phyloP scores from a whole-genome alignment of 2,797 vertebrate genomes.

The Hippoglossus hippoglossus region DNA sequence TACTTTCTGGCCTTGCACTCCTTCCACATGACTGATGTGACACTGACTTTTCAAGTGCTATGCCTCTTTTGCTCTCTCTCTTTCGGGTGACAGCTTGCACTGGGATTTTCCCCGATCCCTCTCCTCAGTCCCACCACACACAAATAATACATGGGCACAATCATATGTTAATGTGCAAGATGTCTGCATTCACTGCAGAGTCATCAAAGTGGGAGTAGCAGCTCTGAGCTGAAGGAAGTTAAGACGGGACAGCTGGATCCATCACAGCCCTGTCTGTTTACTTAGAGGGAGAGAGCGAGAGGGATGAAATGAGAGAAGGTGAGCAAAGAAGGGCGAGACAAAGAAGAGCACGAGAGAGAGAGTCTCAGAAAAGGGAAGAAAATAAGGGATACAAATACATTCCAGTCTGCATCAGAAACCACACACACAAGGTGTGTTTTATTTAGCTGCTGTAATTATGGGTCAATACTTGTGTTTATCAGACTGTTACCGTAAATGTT shows the following conservation, averaged over 20 bases:
- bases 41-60: slow-evolving; percentile 63
- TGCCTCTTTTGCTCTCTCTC: slow-evolving; percentile 53
- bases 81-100: slow-evolving; percentile 69
- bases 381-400: slow-evolving; percentile 62
- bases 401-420: slow-evolving; percentile 54
- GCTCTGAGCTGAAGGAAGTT: slow-evolving; percentile 70
- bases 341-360: slow-evolving; percentile 14
- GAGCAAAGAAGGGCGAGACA: slow-evolving; percentile 55
- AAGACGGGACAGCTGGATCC: slow-evolving; percentile 75
- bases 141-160: slow-evolving; percentile 81
- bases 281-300: slow-evolving; percentile 42
- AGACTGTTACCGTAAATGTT: not conserved
- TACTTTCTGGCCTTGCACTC: slow-evolving; percentile 56
- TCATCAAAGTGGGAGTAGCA: slow-evolving; percentile 74
- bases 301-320: slow-evolving; percentile 53
- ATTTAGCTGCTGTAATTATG: slow-evolving; percentile 67
- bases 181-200: slow-evolving; percentile 77
- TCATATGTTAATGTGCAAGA: slow-evolving; percentile 83
- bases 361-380: slow-evolving; percentile 30
- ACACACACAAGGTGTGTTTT: slow-evolving; percentile 52
- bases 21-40: slow-evolving; percentile 75
- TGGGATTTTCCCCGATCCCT: slow-evolving; percentile 67
- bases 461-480: slow-evolving; percentile 62
- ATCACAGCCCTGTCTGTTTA: slow-evolving; percentile 69
- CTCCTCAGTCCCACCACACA: slow-evolving; percentile 65